Percentiles rank a stretch among this genome's conserved stretches.
Evolutionary conservation across 2,797 vertebrate species (phyloP).

Genomic region (Acrocephalus scirpaceus): DNA sequence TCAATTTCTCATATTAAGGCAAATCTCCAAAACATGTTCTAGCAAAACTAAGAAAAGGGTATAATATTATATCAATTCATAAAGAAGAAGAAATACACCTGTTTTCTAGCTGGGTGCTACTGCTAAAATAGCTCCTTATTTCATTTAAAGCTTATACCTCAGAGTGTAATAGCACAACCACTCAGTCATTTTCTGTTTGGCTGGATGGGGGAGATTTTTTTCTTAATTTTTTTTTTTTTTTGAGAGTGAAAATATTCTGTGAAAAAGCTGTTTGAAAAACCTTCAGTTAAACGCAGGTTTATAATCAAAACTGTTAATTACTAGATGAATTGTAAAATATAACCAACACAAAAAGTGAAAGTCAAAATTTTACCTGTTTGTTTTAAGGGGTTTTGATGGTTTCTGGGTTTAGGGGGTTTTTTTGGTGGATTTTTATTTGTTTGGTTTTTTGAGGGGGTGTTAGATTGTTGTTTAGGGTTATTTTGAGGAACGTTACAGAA

Average conservation of each 20-base stretch:
- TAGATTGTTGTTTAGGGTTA: background rate
- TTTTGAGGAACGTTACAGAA: background rate
- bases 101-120: background rate
- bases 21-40: background rate
- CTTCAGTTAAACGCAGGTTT: background rate
- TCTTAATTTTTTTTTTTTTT: background rate
- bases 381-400: fast-evolving
- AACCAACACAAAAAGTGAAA: background rate
- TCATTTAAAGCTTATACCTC: background rate
- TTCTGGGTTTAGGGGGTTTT: background rate
- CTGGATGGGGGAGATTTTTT: background rate
- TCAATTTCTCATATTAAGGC: background rate
- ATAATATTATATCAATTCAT: background rate
- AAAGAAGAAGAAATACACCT: background rate
- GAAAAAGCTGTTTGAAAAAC: background rate
- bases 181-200: background rate
- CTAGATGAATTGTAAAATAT: background rate
- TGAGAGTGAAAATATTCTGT: background rate
- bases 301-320: background rate
- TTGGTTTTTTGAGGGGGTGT: background rate
- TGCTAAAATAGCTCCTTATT: background rate
- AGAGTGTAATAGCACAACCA: background rate
- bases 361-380: background rate
- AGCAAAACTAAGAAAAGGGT: background rate
- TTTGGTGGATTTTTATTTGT: no score